phyloP scores from a whole-genome alignment of 2,797 vertebrate genomes.

The Lycodopsis pacificus region DNA sequence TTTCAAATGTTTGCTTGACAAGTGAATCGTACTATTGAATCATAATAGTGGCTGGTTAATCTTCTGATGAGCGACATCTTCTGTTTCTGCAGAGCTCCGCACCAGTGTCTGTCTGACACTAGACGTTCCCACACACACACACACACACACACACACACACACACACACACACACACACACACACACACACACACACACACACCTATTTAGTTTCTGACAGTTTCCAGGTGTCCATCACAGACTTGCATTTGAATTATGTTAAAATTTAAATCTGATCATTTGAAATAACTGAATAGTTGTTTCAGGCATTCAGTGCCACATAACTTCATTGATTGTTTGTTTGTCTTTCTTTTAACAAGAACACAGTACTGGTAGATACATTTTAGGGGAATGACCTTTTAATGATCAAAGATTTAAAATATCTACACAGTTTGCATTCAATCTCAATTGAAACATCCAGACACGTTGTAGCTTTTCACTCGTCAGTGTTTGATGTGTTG shows the following conservation, averaged over 20 bases:
- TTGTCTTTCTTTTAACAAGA: neutral
- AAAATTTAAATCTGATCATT: neutral
- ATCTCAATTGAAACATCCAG: neutral
- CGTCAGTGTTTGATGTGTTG: neutral
- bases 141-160: too few species aligned
- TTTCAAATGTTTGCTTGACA: neutral
- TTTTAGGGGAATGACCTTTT: neutral
- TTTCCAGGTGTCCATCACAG: slow-evolving; percentile 10
- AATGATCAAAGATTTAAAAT: neutral
- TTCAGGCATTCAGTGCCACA: neutral
- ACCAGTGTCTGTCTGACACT: slow-evolving; percentile 7
- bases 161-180: too few species aligned
- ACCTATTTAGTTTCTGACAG: neutral
- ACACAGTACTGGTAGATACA: neutral
- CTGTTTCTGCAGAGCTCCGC: neutral
- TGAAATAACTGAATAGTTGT: neutral
- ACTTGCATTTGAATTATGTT: neutral
- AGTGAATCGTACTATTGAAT: neutral
- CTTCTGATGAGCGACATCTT: neutral
- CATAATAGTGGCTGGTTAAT: neutral
- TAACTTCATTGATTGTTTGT: neutral
- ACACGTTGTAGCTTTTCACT: neutral
- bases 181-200: too few species aligned
- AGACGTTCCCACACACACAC: too few species aligned
- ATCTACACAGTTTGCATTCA: neutral